These are phyloP conservation scores for Clarias pachynema DNA, from an alignment of 2,797 vertebrate genomes.

Conservation along the genomic window DNA sequence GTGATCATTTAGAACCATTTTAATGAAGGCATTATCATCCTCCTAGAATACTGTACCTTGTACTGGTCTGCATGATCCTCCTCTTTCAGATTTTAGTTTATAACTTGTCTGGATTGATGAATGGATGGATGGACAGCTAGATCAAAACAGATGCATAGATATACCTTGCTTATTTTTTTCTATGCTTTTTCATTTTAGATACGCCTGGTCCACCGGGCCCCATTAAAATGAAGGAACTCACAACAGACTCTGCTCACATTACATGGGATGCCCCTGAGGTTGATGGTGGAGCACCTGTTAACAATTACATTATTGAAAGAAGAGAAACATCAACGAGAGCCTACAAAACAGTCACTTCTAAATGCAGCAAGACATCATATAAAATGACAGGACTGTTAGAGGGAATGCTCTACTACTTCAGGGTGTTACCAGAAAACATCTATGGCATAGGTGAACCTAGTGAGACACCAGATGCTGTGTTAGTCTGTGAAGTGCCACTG, in stretches of 20 bases:
- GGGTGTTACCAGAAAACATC: slow-evolving; percentile 96
- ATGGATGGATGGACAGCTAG: neutral
- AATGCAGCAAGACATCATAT: slow-evolving; percentile 94
- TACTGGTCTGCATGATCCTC: neutral
- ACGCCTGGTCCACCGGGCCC: slow-evolving; percentile 92
- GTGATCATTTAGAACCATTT: neutral
- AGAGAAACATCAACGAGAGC: slow-evolving; percentile 98
- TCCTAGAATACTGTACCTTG: neutral
- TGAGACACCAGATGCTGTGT: slow-evolving; percentile 87
- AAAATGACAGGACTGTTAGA: slow-evolving; percentile 89
- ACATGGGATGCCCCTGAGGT: slow-evolving; percentile 92
- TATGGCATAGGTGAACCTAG: slow-evolving; percentile 93
- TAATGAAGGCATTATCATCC: neutral
- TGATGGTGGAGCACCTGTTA: slow-evolving; percentile 95
- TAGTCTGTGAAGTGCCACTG: slow-evolving; percentile 93
- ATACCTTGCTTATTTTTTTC: neutral
- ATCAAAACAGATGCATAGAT: neutral
- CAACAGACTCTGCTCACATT: slow-evolving; percentile 89
- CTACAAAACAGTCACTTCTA: slow-evolving; percentile 95
- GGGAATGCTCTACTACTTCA: slow-evolving; percentile 96
- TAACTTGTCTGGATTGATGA: neutral
- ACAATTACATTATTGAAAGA: slow-evolving; percentile 95
- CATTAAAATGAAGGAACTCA: slow-evolving; percentile 91
- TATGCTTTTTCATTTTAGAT: slow-evolving; percentile 74
- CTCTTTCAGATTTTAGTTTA: neutral